Evolutionary conservation across 2,113 vertebrate species (phyloP).

Genomic region (Rhagologus leucostigma): DNA sequence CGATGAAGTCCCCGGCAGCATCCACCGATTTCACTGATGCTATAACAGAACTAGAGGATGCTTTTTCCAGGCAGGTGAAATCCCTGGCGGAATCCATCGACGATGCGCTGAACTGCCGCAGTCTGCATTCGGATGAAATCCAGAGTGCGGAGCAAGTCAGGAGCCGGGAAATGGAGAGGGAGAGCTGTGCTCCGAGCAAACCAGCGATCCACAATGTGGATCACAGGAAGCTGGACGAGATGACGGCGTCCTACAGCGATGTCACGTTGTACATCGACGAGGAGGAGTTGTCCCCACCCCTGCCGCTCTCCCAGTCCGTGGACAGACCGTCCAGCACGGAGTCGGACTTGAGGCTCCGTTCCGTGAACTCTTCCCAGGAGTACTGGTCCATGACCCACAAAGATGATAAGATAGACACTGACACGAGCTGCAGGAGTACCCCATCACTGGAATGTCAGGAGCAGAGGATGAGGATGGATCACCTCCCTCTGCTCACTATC

Average conservation of each 20-base stretch:
- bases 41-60: constrained; percentile 94
- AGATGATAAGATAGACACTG: constrained; percentile 88
- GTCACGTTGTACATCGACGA: constrained; percentile 96
- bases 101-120: constrained; percentile 93
- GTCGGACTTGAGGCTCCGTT: constrained; percentile 82
- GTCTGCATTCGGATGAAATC: constrained; percentile 84
- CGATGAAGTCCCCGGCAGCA: constrained; percentile 80
- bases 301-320: constrained; percentile 82
- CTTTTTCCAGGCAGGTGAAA: constrained; percentile 95
- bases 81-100: constrained; percentile 96
- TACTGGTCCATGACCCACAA: constrained; percentile 92
- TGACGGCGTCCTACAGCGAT: constrained; percentile 94
- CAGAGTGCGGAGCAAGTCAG: constrained; percentile 69
- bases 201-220: constrained; percentile 73
- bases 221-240: constrained; percentile 87
- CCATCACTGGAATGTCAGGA: constrained; percentile 89
- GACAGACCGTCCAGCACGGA: constrained; percentile 85
- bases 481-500: constrained; percentile 89
- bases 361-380: constrained; percentile 83
- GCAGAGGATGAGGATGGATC: constrained; percentile 84
- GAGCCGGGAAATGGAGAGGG: constrained; percentile 77
- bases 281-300: constrained; percentile 91
- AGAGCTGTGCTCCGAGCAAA: constrained; percentile 74
- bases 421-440: constrained; percentile 91
- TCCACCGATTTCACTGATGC: constrained; percentile 89